A percentile compares a stretch with the other conserved stretches of the same genome.
phyloP scores from a whole-genome alignment of 2,888 invertebrate species.

The Calameuta idolon region DNA sequence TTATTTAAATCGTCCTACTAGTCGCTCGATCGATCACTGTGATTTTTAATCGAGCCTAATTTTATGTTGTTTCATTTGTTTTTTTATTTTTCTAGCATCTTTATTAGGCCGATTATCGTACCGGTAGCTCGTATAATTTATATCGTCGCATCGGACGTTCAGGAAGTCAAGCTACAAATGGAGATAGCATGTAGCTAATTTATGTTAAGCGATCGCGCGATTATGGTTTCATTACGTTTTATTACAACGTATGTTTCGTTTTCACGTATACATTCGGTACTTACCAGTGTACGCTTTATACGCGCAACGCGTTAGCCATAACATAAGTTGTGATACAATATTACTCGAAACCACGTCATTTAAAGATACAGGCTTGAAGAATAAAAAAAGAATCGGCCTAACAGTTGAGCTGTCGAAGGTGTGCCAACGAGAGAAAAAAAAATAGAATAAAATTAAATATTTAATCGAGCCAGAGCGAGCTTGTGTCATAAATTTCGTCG shows the following conservation, averaged over 20 bases:
- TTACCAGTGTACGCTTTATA: background rate
- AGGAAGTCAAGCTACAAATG: conserved; percentile 47
- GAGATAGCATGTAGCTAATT: conserved; percentile 56
- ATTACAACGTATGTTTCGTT: conserved; percentile 6
- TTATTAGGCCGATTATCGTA: background rate
- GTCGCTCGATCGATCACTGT: background rate
- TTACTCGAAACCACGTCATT: background rate
- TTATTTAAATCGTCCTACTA: background rate
- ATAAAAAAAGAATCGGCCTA: background rate
- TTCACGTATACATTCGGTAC: background rate
- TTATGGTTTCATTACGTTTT: conserved; percentile 53
- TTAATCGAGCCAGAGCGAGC: background rate
- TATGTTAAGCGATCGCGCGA: conserved; percentile 50
- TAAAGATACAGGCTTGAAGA: background rate
- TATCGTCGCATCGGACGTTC: background rate
- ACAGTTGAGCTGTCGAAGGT: background rate
- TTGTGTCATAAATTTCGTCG: background rate
- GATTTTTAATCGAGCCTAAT: background rate
- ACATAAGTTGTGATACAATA: background rate
- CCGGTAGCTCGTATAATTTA: background rate
- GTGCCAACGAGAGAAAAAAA: background rate
- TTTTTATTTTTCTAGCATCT: background rate
- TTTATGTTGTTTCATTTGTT: background rate
- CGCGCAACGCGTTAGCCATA: background rate
- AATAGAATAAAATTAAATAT: background rate